Evolutionary conservation across 2,797 vertebrate genomes (phyloP).

Genomic region (Stomatorhinus walkeri): DNA sequence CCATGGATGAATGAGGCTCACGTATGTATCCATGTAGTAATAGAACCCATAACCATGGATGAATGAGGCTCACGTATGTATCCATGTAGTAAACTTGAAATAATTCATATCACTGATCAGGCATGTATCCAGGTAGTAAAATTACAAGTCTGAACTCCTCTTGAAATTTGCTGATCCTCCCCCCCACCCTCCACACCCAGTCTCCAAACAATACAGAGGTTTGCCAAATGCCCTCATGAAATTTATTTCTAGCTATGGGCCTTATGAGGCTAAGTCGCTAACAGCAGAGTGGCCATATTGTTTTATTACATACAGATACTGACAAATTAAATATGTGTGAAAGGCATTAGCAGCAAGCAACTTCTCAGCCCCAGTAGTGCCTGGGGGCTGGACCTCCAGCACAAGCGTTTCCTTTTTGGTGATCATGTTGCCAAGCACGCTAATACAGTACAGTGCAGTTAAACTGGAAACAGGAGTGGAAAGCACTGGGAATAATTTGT

Average conservation of each 20-base stretch:
- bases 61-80: not conserved
- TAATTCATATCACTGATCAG: not conserved
- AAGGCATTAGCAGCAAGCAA: not conserved
- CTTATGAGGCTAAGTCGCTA: not conserved
- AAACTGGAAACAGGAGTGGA: not conserved
- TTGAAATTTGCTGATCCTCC: not conserved
- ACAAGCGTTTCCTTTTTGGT: not conserved
- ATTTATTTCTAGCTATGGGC: not conserved
- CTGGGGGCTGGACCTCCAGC: not conserved
- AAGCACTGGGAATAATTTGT: not conserved
- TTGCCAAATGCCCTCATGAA: not conserved
- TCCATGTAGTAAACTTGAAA: not conserved
- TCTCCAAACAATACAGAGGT: not conserved
- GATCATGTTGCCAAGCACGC: not conserved
- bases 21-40: not conserved
- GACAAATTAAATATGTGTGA: not conserved
- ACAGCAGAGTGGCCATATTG: not conserved
- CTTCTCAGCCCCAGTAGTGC: not conserved
- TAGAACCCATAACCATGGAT: not conserved
- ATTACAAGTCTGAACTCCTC: not conserved
- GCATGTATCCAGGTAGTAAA: not conserved
- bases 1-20: not conserved
- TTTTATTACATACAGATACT: not conserved
- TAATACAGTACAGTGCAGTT: not conserved
- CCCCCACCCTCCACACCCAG: not conserved